Conservation (phyloP, 1,140 invertebrate genomes). For the Ladona fulva region DNA sequence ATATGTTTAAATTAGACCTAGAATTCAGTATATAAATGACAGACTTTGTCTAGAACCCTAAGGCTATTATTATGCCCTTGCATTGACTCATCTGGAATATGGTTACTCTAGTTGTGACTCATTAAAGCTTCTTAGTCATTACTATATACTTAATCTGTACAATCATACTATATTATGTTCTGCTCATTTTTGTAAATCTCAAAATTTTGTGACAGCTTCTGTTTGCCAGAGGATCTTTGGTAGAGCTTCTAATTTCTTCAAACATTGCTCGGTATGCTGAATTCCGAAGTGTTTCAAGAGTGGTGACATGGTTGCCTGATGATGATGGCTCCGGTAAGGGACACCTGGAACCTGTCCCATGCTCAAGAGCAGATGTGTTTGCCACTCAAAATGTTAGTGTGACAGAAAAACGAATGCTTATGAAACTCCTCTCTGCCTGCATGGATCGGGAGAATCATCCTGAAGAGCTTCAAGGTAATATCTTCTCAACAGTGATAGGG, state of each 20-base stretch:
- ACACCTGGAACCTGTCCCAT: constrained; percentile 70
- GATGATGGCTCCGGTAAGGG: constrained; percentile 34
- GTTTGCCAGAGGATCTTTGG: constrained; percentile 73
- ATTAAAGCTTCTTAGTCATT: too few species aligned
- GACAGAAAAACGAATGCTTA: constrained; percentile 87
- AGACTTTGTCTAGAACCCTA: too few species aligned
- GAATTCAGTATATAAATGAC: too few species aligned
- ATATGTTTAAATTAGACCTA: too few species aligned
- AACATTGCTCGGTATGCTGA: constrained; percentile 95
- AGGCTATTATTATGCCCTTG: too few species aligned
- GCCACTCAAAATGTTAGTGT: constrained; percentile 80
- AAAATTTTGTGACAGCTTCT: constrained; percentile 48
- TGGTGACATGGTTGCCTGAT: constrained; percentile 61
- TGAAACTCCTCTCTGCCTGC: constrained; percentile 87
- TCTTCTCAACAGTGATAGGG: not conserved
- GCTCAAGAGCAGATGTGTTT: constrained; percentile 90
- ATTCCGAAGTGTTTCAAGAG: constrained; percentile 81
- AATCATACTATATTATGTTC: not conserved
- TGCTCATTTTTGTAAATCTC: not conserved
- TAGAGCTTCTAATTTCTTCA: constrained; percentile 86
- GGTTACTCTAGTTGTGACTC: too few species aligned
- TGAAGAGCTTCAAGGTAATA: constrained; percentile 63
- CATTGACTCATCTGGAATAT: too few species aligned
- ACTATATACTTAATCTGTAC: constrained; percentile 16
- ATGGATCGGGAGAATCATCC: constrained; percentile 64